Conservation (phyloP, 2,797 vertebrate genomes). For the Telmatherina bonti region DNA sequence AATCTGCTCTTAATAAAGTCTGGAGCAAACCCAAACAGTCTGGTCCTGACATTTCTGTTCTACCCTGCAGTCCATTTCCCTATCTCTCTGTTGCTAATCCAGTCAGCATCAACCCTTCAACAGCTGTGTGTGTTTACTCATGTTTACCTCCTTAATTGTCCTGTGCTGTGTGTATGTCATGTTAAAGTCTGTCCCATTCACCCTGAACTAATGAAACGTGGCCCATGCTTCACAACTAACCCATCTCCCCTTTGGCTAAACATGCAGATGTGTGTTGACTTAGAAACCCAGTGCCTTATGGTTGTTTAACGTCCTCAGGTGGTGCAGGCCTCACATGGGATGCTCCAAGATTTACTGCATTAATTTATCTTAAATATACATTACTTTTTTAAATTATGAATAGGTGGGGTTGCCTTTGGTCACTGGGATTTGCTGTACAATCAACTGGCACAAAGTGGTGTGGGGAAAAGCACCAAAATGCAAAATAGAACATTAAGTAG, state of each 20-base stretch:
- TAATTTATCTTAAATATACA: constrained; percentile 29
- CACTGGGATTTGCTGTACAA: constrained; percentile 1
- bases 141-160: constrained; percentile 80
- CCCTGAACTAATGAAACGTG: constrained; percentile 73
- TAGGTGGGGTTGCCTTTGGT: constrained; percentile 10
- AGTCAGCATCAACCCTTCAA: constrained; percentile 64
- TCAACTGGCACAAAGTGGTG: not conserved
- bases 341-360: constrained; percentile 10
- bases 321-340: constrained; percentile 16
- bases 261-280: constrained; percentile 24
- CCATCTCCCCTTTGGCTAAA: constrained; percentile 38
- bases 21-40: constrained; percentile 61
- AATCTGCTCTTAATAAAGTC: constrained; percentile 49
- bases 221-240: constrained; percentile 42
- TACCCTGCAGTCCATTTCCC: constrained; percentile 35
- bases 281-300: constrained; percentile 27
- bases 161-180: constrained; percentile 67
- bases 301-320: constrained; percentile 52
- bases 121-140: constrained; percentile 82
- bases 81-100: constrained; percentile 30
- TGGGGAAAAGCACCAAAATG: constrained; percentile 12
- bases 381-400: constrained; percentile 18
- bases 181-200: constrained; percentile 60
- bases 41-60: constrained; percentile 39
- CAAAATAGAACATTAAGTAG: no score